Base-by-base conservation (phyloP, 1,140 invertebrate species). In the Drosophila fuyamai region DNA sequence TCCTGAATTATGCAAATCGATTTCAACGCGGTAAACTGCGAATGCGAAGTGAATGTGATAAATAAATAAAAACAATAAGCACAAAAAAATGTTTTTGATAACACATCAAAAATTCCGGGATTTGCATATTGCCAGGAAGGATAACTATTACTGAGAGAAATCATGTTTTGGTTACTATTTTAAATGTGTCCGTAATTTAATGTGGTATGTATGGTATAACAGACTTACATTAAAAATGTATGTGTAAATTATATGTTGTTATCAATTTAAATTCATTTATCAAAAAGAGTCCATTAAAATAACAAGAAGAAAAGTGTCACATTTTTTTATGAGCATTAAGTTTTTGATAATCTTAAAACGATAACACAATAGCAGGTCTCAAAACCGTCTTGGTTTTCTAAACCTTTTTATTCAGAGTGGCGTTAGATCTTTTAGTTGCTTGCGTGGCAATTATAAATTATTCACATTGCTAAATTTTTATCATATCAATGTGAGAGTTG, bases 381-480 rank as follows among this genome's bases (percentile, higher is more conserved):
- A 23, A 23, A 23, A 23, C 18, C 0, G 18, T 23, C 18, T 23
- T 23, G 18, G 18, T 23, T 1, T 23, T 23, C 23, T 32, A 32
- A 32, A 7, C 1, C 1, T 32, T 7, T 32, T 32, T 32, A 7
- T 32, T 6, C 8, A 7, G 47, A 44, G 61, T 53, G 18, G 1
- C 29, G n/a, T n/a, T 23, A 68, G 65, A 68, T 68, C 8, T 68
- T 41, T 58, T 53, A 58, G 67, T 61, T 79, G 79, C 70, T 79
- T 76, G 76, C 71, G 57, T 81, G 77, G 75, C 78, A 85, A 79
- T 86, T 86, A 86, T 88, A 82, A 88, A 81, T 89, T 85, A 89
- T 79, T 81, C 76, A 79, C 78, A 68, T 53, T 74, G 61, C 41
- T 18, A 50, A 36, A 58, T 75, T 74, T 65, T 65, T 81, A 59